A percentile compares a stretch with the other conserved stretches of the same genome.
phyloP scores from a whole-genome alignment of 2,888 invertebrate species.

The Norana najaformis region DNA sequence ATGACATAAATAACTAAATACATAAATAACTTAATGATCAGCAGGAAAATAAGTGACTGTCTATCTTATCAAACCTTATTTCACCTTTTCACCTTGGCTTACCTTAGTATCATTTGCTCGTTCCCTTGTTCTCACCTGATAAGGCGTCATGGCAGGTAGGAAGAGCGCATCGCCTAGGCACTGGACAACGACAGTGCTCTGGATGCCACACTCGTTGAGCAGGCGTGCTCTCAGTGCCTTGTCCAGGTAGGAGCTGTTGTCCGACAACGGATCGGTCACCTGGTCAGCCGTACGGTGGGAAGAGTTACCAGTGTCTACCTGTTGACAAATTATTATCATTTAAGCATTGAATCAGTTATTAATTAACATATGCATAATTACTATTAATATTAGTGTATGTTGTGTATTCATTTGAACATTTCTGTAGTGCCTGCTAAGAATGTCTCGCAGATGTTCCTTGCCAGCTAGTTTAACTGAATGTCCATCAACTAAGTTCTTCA shows the following conservation, averaged over 20 bases:
- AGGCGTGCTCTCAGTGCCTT: slow-evolving; percentile 26
- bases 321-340: not conserved
- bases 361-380: not conserved
- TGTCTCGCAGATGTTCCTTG: too few species aligned
- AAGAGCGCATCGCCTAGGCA: slow-evolving; percentile 32
- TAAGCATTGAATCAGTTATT: not conserved
- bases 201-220: slow-evolving; percentile 28
- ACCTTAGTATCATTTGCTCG: not conserved
- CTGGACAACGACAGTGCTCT: slow-evolving; percentile 28
- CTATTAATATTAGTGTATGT: too few species aligned
- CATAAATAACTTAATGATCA: not conserved
- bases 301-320: slow-evolving; percentile 18
- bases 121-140: slow-evolving; percentile 15
- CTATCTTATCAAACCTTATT: not conserved
- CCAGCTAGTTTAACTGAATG: too few species aligned
- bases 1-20: not conserved
- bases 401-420: too few species aligned
- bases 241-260: slow-evolving; percentile 31
- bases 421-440: too few species aligned
- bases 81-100: not conserved
- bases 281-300: not conserved
- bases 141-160: slow-evolving; percentile 29
- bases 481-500: too few species aligned
- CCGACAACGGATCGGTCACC: not conserved
- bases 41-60: not conserved